A percentile compares a stretch with the other conserved stretches of the same genome.
These are phyloP conservation scores for Procavia capensis DNA, from an alignment of 2,113 vertebrate genomes.

Conservation along the genomic window DNA sequence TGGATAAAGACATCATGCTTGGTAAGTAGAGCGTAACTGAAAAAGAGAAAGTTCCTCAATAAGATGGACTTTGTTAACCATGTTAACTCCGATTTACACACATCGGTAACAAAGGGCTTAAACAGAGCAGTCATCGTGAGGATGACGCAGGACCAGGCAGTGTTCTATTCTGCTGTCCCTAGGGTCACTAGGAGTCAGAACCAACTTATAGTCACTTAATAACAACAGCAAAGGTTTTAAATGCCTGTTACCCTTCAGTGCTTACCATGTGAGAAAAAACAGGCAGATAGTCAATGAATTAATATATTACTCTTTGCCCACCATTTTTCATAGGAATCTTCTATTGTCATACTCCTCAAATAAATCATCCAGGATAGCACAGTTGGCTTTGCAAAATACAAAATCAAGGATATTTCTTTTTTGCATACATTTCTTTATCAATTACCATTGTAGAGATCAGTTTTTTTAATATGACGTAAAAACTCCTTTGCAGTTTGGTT, in stretches of 20 bases:
- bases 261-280: not conserved
- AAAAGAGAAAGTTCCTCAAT: too few relatives aligned
- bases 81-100: too few relatives aligned
- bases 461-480: not conserved
- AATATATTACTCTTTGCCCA: not conserved
- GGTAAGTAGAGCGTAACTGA: too few relatives aligned
- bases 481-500: not conserved
- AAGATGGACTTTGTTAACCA: too few relatives aligned
- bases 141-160: too few relatives aligned
- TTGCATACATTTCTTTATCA: not conserved
- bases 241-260: not conserved
- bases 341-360: not conserved
- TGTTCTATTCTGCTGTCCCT: too few relatives aligned
- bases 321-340: not conserved
- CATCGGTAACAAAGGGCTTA: too few relatives aligned
- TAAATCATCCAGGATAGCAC: not conserved
- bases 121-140: too few relatives aligned
- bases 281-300: not conserved
- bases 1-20: too few relatives aligned
- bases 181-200: too few relatives aligned
- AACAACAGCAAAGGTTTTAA: not conserved
- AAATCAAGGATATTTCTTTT: not conserved
- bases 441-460: not conserved
- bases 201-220: too few relatives aligned
- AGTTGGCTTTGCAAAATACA: not conserved